Percentiles rank a stretch among this genome's conserved stretches.
Conservation (phyloP, 2,888 invertebrate species). For the Enoplolaimus lenunculus region DNA sequence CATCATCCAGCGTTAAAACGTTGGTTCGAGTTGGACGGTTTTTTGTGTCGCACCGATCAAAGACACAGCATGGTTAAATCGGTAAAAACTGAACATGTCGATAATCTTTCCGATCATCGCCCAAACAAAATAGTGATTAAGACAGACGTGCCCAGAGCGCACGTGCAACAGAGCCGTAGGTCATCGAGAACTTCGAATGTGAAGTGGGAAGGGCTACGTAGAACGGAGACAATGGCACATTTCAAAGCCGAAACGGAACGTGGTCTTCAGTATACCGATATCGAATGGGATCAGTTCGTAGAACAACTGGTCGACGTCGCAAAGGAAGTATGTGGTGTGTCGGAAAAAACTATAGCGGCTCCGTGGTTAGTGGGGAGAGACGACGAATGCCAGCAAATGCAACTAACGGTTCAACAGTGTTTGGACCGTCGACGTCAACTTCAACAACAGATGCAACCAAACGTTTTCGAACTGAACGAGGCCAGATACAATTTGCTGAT, state of each 20-base stretch:
- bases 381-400: slow-evolving; percentile 1
- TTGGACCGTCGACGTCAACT: background rate
- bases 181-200: background rate
- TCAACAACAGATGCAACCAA: background rate
- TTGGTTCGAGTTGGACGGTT: slow-evolving; percentile 11
- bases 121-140: slow-evolving; percentile 13
- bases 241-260: slow-evolving; percentile 10
- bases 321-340: slow-evolving; percentile 6
- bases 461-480: background rate
- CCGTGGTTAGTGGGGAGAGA: slow-evolving; percentile 11
- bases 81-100: slow-evolving; percentile 2
- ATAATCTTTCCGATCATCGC: slow-evolving; percentile 2
- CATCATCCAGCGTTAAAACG: slow-evolving; percentile 6
- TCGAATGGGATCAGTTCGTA: background rate
- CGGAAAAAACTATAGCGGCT: background rate
- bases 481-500: background rate
- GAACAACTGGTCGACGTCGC: background rate
- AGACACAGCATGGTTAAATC: slow-evolving; percentile 5
- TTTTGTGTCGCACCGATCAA: background rate
- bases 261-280: background rate
- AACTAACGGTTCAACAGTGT: background rate
- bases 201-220: slow-evolving; percentile 4
- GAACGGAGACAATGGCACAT: background rate
- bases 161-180: background rate
- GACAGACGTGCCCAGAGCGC: background rate